A percentile compares a stretch with the other conserved stretches of the same genome.
Evolutionary conservation across 2,113 vertebrate species (phyloP).

Genomic region (Oryzias curvinotus): DNA sequence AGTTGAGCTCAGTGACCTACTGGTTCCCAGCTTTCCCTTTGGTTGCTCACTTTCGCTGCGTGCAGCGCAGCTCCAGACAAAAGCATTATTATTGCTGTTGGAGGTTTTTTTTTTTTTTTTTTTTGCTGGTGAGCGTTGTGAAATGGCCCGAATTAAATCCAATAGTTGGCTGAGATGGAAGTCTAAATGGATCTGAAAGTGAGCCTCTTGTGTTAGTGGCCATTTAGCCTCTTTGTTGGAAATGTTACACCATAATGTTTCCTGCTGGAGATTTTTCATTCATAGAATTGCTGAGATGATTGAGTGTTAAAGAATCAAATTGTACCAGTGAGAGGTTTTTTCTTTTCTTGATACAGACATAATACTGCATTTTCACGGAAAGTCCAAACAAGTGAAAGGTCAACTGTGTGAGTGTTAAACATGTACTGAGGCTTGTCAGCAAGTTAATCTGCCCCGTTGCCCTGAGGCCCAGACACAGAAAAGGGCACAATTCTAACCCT

Average conservation of each 20-base stretch:
- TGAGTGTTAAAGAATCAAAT: constrained; percentile 4
- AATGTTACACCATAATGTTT: constrained; percentile 29
- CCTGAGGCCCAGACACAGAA: constrained; percentile 52
- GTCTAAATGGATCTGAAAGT: constrained; percentile 27
- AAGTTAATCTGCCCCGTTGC: constrained; percentile 65
- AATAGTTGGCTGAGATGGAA: constrained; percentile 41
- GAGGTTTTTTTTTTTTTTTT: constrained; percentile 17
- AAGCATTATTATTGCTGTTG: constrained; percentile 65
- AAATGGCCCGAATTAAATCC: constrained; percentile 55
- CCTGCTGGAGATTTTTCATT: constrained; percentile 2
- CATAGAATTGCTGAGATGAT: too few species aligned
- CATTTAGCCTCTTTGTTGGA: constrained; percentile 27
- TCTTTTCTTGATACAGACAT: constrained; percentile 18
- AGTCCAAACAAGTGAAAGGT: constrained; percentile 45
- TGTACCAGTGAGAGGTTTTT: neutral
- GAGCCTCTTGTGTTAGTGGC: constrained; percentile 28
- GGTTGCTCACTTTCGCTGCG: constrained; percentile 57
- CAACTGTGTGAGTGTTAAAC: constrained; percentile 48
- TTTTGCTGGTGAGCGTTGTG: constrained; percentile 38
- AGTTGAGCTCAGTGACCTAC: constrained; percentile 60
- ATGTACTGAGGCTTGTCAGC: constrained; percentile 41
- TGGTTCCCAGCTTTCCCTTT: constrained; percentile 66
- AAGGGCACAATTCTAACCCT: constrained; percentile 55
- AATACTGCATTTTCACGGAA: constrained; percentile 6
- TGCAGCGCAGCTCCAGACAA: constrained; percentile 61